These are phyloP conservation scores for Leucoraja erinaceus DNA, from an alignment of 2,113 vertebrate genomes.

Conservation along the genomic window DNA sequence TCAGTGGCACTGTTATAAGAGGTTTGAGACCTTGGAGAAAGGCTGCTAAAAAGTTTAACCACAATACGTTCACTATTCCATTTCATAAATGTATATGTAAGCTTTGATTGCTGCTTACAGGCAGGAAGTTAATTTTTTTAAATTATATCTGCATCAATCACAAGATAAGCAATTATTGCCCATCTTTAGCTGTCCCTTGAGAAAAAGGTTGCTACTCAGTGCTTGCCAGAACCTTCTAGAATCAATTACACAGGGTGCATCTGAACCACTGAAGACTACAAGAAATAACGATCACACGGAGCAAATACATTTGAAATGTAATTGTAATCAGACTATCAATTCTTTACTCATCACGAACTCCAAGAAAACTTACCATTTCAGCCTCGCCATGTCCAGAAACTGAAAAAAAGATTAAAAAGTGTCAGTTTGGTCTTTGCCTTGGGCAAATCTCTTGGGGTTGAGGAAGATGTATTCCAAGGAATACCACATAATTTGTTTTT, in stretches of 20 bases:
- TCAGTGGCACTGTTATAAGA: not conserved
- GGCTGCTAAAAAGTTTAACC: not conserved
- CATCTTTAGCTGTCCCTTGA: too few species aligned
- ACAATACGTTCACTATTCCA: not conserved
- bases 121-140: not conserved
- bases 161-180: too few species aligned
- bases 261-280: too few species aligned
- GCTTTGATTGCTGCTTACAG: too few species aligned
- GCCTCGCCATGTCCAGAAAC: slow-evolving; percentile 77
- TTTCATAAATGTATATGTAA: not conserved
- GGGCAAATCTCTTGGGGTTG: not conserved
- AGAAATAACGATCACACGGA: too few species aligned
- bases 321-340: not conserved
- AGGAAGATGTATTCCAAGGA: not conserved
- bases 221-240: too few species aligned
- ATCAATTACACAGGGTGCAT: too few species aligned
- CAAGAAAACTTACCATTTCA: slow-evolving; percentile 65
- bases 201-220: too few species aligned
- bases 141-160: too few species aligned
- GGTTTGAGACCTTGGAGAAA: too few species aligned
- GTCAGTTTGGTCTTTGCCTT: not conserved
- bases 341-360: not conserved
- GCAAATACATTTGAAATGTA: not conserved
- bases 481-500: not conserved
- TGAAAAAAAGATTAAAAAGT: slow-evolving; percentile 49